Evolutionary conservation across 2,113 vertebrate genomes (phyloP).

Genomic region (Phyllostomus discolor): DNA sequence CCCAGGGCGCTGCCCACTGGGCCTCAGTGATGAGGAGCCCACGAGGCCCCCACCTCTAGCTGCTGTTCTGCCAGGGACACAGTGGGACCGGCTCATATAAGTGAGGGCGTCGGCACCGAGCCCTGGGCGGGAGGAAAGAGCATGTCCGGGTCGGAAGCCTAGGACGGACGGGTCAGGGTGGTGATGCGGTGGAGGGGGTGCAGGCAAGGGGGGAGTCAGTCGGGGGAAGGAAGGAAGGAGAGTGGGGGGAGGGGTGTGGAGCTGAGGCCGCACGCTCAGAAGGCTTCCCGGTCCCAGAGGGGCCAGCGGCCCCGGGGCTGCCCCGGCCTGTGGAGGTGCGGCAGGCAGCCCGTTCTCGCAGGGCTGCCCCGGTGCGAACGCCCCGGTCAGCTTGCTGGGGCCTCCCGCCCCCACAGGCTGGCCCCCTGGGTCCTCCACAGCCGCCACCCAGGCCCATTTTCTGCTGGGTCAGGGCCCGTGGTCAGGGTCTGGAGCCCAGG

Average conservation of each 20-base stretch:
- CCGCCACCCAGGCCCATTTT: not conserved
- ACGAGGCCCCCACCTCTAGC: not conserved
- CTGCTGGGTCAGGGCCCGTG: not conserved
- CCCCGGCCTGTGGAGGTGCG: not conserved
- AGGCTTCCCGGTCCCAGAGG: constrained; percentile 6
- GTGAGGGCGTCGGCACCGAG: not conserved
- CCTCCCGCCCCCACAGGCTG: not conserved
- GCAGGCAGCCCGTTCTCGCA: not conserved
- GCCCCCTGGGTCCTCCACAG: not conserved
- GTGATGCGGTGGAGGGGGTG: not conserved
- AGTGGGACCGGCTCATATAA: not conserved
- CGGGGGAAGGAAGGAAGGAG: not conserved
- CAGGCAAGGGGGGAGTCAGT: not conserved
- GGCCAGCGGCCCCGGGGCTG: not conserved
- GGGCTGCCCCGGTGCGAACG: not conserved
- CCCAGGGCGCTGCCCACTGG: not conserved
- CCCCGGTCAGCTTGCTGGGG: not conserved
- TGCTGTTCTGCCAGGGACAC: not conserved
- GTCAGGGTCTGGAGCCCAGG: constrained; percentile 25
- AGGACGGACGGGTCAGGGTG: not conserved
- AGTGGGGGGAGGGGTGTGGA: not conserved
- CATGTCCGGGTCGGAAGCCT: constrained; percentile 36
- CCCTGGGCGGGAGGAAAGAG: not conserved
- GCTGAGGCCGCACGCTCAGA: not conserved
- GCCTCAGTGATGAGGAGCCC: not conserved